phyloP scores from a whole-genome alignment of 2,797 vertebrate species.

The Trichosurus vulpecula region DNA sequence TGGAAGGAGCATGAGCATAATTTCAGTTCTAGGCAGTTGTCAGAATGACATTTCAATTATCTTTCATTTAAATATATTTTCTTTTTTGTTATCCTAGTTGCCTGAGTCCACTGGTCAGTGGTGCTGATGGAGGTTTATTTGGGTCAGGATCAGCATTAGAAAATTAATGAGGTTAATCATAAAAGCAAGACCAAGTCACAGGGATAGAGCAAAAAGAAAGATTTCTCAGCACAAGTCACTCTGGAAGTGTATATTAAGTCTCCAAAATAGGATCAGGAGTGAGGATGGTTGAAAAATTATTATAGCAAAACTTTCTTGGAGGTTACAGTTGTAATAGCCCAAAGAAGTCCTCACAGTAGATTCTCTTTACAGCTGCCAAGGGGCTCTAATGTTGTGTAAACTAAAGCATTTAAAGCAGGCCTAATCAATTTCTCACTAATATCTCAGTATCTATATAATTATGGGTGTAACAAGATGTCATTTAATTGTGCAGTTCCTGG shows the following conservation, averaged over 20 bases:
- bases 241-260: not conserved
- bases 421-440: not conserved
- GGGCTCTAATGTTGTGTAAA: not conserved
- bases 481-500: not conserved
- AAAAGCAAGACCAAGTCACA: not conserved
- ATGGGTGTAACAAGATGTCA: too few relatives aligned
- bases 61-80: not conserved
- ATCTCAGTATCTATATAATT: not conserved
- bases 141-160: not conserved
- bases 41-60: not conserved
- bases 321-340: not conserved
- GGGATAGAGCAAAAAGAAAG: not conserved
- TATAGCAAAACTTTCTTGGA: not conserved
- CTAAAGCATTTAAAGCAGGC: not conserved
- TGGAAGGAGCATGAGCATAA: not conserved
- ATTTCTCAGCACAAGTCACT: not conserved
- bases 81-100: not conserved
- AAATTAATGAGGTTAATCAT: not conserved
- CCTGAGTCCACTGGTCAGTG: not conserved
- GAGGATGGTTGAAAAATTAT: not conserved
- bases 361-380: not conserved
- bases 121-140: not conserved
- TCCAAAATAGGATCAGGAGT: not conserved
- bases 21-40: not conserved
- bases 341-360: not conserved